Base-by-base conservation (phyloP, 30 jellyfish, hydroid and myxozoan species). In the Mastigias papua region DNA sequence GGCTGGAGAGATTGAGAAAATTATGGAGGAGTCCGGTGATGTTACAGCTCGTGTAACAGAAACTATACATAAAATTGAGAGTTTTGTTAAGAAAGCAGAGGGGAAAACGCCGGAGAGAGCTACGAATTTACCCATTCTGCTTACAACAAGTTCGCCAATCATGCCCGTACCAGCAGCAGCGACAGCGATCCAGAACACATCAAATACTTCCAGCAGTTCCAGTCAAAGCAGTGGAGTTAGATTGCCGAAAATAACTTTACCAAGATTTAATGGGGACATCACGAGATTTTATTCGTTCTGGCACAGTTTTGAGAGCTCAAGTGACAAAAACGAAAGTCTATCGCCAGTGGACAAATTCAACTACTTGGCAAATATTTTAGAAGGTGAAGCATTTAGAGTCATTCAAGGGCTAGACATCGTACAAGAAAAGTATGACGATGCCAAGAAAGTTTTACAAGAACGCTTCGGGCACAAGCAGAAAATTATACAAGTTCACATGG, bases 251-350 rank as follows among this genome's bases (percentile, higher is more conserved):
- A 58, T 89, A 69, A 26, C 73, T 11, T 29, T 89, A 31, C 51
- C 57, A 71, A 75, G 42, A 32, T 80, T 89, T 89, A 50, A 71
- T 32, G 97, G 97, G 79, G 69, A 79, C 51, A 37, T 90, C 5
- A 70, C 81, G 37, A 69, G 69, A 31, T 89, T 78, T 29, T 83
- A 78, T 21, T 78, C 89, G 31, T 58, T 49, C 27, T 22, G 37
- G 58, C 82, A 78, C 13, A 48, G 84, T 57, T 22, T 78, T 11
- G 31, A 34, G 35, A 15, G 84, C 54, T 16, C 82, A 7, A 19
- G 23, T 22, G 34, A 78, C 60, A 30, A 78, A 48, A 78, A 78
- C 87, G 58, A 29, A 4, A 28, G 49, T 78, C 4, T 78, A 19
- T 49, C 85, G 7, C 28, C 48, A 22, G 76, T 80, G 21, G 91